Conservation (phyloP, 2,888 invertebrate species). For the Philereme transversata region DNA sequence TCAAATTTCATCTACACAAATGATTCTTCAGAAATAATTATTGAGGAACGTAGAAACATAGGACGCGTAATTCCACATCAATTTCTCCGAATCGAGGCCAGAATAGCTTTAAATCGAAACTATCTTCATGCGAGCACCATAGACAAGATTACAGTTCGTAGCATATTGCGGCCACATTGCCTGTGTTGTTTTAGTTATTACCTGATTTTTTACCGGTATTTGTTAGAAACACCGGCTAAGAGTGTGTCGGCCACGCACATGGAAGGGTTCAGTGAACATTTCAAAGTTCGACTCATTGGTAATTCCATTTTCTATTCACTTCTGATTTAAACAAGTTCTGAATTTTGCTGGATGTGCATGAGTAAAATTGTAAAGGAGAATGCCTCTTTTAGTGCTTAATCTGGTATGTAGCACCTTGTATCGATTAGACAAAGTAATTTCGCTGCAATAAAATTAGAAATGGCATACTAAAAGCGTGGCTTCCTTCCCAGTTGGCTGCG, state of each 20-base stretch:
- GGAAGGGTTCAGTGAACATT: neutral
- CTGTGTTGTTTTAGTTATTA: constrained; percentile 59
- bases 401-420: constrained; percentile 1
- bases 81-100: constrained; percentile 26
- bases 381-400: constrained; percentile 1
- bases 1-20: neutral
- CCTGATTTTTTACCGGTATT: constrained; percentile 57
- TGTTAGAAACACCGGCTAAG: constrained; percentile 37
- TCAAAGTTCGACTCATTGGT: neutral
- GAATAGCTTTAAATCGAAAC: constrained; percentile 23
- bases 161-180: constrained; percentile 36
- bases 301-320: neutral
- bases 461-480: constrained; percentile 20
- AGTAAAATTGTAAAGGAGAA: neutral
- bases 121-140: constrained; percentile 16
- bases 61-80: constrained; percentile 9
- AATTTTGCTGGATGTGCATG: neutral
- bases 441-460: constrained; percentile 17
- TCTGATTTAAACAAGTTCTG: neutral
- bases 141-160: constrained; percentile 20
- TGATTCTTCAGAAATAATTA: constrained; percentile 23
- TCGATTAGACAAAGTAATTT: neutral
- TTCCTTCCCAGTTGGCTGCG: constrained; percentile 21
- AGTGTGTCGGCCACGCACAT: constrained; percentile 1
- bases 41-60: constrained; percentile 16